Conservation (phyloP, 1,140 invertebrate species). For the Pararge aegeria region DNA sequence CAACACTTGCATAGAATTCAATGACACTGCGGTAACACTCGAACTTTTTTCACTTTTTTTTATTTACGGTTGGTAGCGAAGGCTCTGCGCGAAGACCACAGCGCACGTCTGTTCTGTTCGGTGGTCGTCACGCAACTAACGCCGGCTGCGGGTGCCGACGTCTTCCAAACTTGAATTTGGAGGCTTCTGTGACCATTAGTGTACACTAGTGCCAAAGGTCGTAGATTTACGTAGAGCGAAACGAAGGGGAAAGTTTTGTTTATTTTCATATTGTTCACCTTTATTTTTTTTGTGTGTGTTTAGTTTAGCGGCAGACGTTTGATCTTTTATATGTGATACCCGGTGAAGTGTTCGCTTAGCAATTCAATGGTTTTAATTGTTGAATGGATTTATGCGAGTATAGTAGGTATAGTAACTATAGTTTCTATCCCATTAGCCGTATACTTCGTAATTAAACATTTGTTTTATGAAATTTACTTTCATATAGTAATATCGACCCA, state of each 20-base stretch:
- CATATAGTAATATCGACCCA: too few species aligned
- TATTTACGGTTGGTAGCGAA: slow-evolving; percentile 1
- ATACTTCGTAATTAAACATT: too few species aligned
- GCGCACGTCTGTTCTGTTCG: slow-evolving; percentile 46
- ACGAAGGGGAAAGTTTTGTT: slow-evolving; percentile 47
- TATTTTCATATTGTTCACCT: slow-evolving; percentile 28
- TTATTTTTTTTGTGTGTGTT: not conserved
- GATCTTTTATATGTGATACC: too few species aligned
- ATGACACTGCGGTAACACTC: slow-evolving; percentile 27
- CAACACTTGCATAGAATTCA: slow-evolving; percentile 32
- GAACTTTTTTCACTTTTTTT: slow-evolving; percentile 33
- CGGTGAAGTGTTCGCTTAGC: too few species aligned
- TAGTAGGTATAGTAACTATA: too few species aligned
- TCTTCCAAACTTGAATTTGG: slow-evolving; percentile 53
- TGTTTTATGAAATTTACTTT: too few species aligned
- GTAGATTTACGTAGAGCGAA: slow-evolving; percentile 50
- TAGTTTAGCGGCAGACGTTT: not conserved
- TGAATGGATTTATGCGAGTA: too few species aligned
- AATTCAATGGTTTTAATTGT: too few species aligned
- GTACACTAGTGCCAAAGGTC: slow-evolving; percentile 55
- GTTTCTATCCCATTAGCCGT: too few species aligned
- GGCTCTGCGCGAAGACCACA: not conserved
- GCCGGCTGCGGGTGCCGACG: slow-evolving; percentile 42
- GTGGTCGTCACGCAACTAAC: slow-evolving; percentile 56
- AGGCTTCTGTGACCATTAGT: slow-evolving; percentile 49